A percentile compares a stretch with the other conserved stretches of the same genome.
These are phyloP conservation scores for Nasonia longicornis DNA, from an alignment of 1,140 invertebrate species.

Conservation along the genomic window DNA sequence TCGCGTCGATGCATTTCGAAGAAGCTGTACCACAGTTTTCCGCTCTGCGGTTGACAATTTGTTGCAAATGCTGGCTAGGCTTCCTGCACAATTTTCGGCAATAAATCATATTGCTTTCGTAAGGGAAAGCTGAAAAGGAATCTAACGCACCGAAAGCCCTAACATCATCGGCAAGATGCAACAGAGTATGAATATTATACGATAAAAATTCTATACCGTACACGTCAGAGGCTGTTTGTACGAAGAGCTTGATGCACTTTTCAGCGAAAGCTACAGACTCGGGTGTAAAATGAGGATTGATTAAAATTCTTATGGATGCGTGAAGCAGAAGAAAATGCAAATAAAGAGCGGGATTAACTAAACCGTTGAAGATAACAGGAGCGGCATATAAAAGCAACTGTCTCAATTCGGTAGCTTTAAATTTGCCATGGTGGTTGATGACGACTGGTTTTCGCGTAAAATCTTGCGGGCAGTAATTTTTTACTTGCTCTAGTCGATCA, in stretches of 20 bases:
- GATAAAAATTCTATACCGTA: slow-evolving; percentile 46
- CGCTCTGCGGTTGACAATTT: slow-evolving; percentile 37
- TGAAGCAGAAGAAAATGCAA: no score
- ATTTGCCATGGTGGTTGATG: no score
- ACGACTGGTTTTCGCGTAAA: background rate
- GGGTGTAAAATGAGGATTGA: no score
- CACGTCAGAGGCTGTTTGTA: slow-evolving; percentile 32
- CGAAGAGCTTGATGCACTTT: slow-evolving; percentile 39
- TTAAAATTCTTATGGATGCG: slow-evolving; percentile 9
- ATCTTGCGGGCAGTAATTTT: slow-evolving; percentile 35
- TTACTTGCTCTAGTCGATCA: background rate
- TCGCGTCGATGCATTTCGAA: background rate
- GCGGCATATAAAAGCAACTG: no score
- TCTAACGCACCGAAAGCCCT: slow-evolving; percentile 36
- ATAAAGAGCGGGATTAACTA: no score
- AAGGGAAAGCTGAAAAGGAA: slow-evolving; percentile 50
- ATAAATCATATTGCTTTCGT: slow-evolving; percentile 50
- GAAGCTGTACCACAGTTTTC: background rate
- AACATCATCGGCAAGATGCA: slow-evolving; percentile 50
- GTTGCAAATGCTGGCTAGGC: slow-evolving; percentile 46
- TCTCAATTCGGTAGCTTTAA: no score
- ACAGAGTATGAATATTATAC: slow-evolving; percentile 49
- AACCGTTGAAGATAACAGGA: no score
- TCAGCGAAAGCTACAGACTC: slow-evolving; percentile 23
- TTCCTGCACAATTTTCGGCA: slow-evolving; percentile 40